Evolutionary conservation across 2,113 vertebrate genomes (phyloP), one percentile per base, ranked within the genome.

Genomic region (Dicaeum eximium): DNA sequence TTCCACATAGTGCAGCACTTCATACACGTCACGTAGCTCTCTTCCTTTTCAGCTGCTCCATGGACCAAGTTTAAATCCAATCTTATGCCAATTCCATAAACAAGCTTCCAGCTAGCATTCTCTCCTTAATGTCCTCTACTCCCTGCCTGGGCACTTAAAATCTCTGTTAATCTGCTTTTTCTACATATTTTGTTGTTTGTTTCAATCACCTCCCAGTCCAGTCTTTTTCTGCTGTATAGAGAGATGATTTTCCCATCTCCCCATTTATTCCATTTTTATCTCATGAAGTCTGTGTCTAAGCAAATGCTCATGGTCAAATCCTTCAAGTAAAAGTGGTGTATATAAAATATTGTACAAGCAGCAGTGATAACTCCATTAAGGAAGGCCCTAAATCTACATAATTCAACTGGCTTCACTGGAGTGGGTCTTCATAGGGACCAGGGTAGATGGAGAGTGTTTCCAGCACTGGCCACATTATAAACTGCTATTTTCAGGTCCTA

Each of bases 171-270:
- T 82, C 72, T 61, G 54, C 69, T 80, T 65, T 86, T 89, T 94
- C 77, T 93, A 80, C 48, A 65, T 92, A 85, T 95, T 92, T 91
- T 65, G 80, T 85, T 95, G 65, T 93, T 95, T 88, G 54, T 51
- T 71, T 60, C 61, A 74, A 84, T 60, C 60, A 44, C 21, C 38
- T 80, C 69, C 62, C 66, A 58, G 53, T 25, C 48, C 57, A 57
- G 50, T 3, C 61, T 47, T 77, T 61, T 57, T 37, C 78, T 89
- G 56, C 62, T 7, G 0, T 38, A 15, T 2, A 75, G 85, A 69
- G 66, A 91, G 23, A 69, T 48, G 74, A 44, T 79, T 94, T 92
- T 53, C 61, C 51, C 57, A 60, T 78, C 72, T 67, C 45, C 19
- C 74, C 24, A 60, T 80, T 85, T 81, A 58, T 75, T 54, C n/a